Evolutionary conservation across 1,140 invertebrate species (phyloP), one percentile per base, ranked within the genome.

Genomic region (Meloidogyne chitwoodi): DNA sequence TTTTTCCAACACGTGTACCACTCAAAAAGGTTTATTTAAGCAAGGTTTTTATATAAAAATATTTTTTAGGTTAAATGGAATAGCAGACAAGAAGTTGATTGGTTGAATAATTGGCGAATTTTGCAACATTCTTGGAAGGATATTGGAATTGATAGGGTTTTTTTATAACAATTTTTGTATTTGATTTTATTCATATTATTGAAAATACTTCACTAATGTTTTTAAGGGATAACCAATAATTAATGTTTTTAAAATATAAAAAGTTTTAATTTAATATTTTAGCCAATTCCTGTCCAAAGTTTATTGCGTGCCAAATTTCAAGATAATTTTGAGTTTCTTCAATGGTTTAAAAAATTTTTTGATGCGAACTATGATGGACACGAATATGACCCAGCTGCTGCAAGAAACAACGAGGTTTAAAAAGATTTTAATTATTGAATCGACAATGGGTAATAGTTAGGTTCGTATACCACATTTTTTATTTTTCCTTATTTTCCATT

Each of bases 331-430:
- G 96, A 99, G 90, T 99, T 99, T 91, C 92, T 99, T 78, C 96
- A 99, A 91, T 99, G 96, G 96, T 81, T 99, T 90, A 98, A 98
- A 91, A 97, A 97, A 88, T 98, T 99, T 89, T 99, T 98, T 90
- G 96, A 99, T 91, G 94, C 95, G 68, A 99, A 99, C 90, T 98
- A 96, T 89, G 93, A 96, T 87, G 95, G 94, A 71, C 91, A 93
- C 81, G 93, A 94, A 75, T 99, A 99, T 89, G 93, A 98, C 88
- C 92, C 94, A 61, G 89, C 93, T 68, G 93, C 93, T 79, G 93
- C 93, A 61, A 91, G 96, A 77, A 91, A 91, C 78, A 92, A 92
- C 71, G 89, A 93, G 88, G 89, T 89, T 24, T 26, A 34, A 5
- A 27, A 29, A 29, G 44, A 38, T 10, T 4, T 10, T 38, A n/a